Evolutionary conservation across 2,113 vertebrate species (phyloP).

Genomic region (Rhinichthys klamathensis): DNA sequence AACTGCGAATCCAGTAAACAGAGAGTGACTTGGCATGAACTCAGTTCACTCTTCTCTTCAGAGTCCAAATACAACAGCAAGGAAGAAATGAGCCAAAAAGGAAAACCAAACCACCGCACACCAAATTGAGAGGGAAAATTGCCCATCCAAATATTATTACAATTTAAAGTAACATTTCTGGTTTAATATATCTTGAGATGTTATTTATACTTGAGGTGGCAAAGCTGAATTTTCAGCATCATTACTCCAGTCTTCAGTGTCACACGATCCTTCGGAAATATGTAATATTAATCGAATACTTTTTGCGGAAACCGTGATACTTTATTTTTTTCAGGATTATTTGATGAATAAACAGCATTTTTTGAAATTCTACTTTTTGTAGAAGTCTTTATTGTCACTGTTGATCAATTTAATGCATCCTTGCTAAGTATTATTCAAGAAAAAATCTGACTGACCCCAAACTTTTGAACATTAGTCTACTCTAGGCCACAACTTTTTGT

Average conservation of each 20-base stretch:
- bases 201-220: background rate
- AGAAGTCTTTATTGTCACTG: background rate
- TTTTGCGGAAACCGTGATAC: background rate
- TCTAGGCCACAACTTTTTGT: no score
- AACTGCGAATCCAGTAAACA: conserved; percentile 19
- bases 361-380: background rate
- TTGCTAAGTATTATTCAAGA: no score
- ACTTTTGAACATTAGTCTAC: background rate
- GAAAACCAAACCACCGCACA: background rate
- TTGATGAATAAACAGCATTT: background rate
- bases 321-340: background rate
- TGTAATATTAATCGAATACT: background rate
- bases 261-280: background rate
- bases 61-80: background rate
- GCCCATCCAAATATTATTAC: no score
- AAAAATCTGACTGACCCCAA: background rate
- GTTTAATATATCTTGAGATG: background rate
- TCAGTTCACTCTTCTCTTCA: background rate
- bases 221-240: background rate
- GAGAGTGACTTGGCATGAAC: conserved; percentile 8
- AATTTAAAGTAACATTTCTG: no score
- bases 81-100: background rate
- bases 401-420: background rate
- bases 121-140: background rate
- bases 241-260: background rate